phyloP scores from a whole-genome alignment of 2,797 vertebrate genomes.

The Hippoglossus hippoglossus region DNA sequence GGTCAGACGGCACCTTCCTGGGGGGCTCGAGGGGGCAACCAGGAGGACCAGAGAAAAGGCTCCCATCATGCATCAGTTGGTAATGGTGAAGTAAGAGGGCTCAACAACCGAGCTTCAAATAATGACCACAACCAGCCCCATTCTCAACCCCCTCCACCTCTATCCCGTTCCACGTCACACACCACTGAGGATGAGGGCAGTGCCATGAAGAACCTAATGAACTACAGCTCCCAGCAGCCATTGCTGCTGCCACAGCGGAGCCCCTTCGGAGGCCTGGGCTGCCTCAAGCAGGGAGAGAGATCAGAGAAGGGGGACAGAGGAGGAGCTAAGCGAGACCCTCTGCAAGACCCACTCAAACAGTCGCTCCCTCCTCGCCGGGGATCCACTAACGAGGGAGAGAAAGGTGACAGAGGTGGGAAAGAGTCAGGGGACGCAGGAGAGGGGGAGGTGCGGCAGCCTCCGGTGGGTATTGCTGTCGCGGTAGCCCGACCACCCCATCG shows the following conservation, averaged over 20 bases:
- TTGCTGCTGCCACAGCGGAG: slow-evolving; percentile 90
- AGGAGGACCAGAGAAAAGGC: slow-evolving; percentile 83
- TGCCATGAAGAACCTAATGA: slow-evolving; percentile 95
- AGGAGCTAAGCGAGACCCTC: slow-evolving; percentile 76
- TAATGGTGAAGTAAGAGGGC: slow-evolving; percentile 85
- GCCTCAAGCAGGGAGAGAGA: slow-evolving; percentile 88
- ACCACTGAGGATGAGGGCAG: slow-evolving; percentile 85
- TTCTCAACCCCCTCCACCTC: slow-evolving; percentile 51
- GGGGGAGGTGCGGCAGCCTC: slow-evolving; percentile 94
- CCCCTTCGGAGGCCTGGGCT: slow-evolving; percentile 90
- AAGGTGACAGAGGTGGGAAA: slow-evolving; percentile 84
- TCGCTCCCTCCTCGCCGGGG: slow-evolving; percentile 83
- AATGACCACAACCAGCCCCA: slow-evolving; percentile 67
- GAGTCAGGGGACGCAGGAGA: slow-evolving; percentile 84
- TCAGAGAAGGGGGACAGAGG: slow-evolving; percentile 75
- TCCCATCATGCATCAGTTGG: slow-evolving; percentile 76
- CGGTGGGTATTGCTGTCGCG: slow-evolving; percentile 94
- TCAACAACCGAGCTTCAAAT: slow-evolving; percentile 40
- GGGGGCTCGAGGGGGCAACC: slow-evolving; percentile 76
- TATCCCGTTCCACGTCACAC: slow-evolving; percentile 55
- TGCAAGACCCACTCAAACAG: slow-evolving; percentile 85
- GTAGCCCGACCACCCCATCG: slow-evolving; percentile 90
- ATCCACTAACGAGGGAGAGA: slow-evolving; percentile 85
- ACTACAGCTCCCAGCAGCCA: slow-evolving; percentile 94
- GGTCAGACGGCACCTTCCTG: slow-evolving; percentile 79